Conservation (phyloP, 2,797 vertebrate genomes). For the Rhynchotus rufescens region DNA sequence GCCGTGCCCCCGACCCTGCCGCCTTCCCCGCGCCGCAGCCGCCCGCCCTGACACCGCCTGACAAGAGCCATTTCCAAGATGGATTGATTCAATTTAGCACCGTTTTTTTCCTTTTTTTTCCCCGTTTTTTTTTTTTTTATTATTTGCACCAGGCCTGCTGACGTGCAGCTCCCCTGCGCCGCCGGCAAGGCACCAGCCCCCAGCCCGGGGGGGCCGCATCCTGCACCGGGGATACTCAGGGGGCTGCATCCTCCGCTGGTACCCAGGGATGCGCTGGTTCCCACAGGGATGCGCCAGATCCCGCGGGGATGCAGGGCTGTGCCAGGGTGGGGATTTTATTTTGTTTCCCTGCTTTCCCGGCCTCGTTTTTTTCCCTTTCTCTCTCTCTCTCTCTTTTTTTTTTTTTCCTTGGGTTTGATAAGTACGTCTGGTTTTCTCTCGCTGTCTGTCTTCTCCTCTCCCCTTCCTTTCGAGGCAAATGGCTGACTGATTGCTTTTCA, state of each 20-base stretch:
- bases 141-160: slow-evolving; percentile 77
- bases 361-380: background rate
- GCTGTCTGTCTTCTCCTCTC: slow-evolving; percentile 59
- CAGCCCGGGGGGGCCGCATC: background rate
- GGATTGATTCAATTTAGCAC: slow-evolving; percentile 91
- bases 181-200: background rate
- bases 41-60: slow-evolving; percentile 83
- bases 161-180: slow-evolving; percentile 75
- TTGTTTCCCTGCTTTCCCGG: slow-evolving; percentile 38
- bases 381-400: too few species aligned
- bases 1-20: slow-evolving; percentile 53
- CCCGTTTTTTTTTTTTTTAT: too few species aligned
- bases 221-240: background rate
- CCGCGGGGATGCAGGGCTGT: fast-evolving
- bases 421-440: slow-evolving; percentile 61
- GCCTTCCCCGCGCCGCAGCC: slow-evolving; percentile 77
- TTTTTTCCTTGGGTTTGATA: slow-evolving; percentile 48
- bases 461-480: slow-evolving; percentile 77
- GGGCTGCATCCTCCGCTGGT: too few species aligned
- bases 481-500: slow-evolving; percentile 82
- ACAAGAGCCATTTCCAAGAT: slow-evolving; percentile 90
- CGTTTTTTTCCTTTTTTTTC: slow-evolving; percentile 76
- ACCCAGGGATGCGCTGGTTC: too few species aligned
- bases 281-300: too few species aligned
- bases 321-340: background rate